These are phyloP conservation scores for Bubo scandiacus DNA, from an alignment of 2,113 vertebrate genomes.

Conservation along the genomic window DNA sequence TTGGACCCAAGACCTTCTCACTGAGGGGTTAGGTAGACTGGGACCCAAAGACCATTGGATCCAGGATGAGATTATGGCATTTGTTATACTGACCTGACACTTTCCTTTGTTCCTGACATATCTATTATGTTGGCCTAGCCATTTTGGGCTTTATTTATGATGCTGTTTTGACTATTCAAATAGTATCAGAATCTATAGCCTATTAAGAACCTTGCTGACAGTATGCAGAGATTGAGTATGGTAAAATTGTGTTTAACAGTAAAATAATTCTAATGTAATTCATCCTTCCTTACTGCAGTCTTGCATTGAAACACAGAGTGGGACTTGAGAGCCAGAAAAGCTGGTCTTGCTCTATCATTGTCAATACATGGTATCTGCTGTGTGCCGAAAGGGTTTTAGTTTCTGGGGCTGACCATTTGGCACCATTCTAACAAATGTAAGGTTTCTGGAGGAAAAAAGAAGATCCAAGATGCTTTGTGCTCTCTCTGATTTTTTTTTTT, in stretches of 20 bases:
- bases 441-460: not conserved
- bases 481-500: not conserved
- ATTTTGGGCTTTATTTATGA: not conserved
- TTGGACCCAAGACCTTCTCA: not conserved
- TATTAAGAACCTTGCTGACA: not conserved
- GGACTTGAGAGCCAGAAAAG: not conserved
- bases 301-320: not conserved
- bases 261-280: not conserved
- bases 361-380: not conserved
- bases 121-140: not conserved
- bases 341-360: not conserved
- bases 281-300: not conserved
- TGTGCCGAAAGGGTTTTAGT: not conserved
- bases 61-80: not conserved
- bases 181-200: not conserved
- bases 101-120: not conserved
- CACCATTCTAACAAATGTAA: not conserved
- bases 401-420: not conserved
- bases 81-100: not conserved
- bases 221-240: not conserved
- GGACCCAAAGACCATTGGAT: not conserved
- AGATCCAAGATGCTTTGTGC: not conserved
- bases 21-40: not conserved
- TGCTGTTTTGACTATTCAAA: not conserved
- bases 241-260: not conserved